Base-by-base conservation (phyloP, 1,140 invertebrate species). In the Trachymyrmex septentrionalis region DNA sequence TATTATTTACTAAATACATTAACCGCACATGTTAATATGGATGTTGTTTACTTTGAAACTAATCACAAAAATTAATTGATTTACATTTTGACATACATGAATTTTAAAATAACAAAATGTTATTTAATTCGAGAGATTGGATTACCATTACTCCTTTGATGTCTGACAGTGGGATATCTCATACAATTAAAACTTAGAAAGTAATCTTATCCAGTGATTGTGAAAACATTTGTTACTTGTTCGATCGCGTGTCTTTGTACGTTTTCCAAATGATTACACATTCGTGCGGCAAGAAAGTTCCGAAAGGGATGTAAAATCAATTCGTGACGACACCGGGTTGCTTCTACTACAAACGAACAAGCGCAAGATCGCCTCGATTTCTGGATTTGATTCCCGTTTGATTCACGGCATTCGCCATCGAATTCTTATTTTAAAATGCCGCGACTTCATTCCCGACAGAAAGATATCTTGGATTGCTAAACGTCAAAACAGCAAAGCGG, bases 331-430 rank as follows among this genome's bases (percentile, higher is more conserved):
- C 86, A 85, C 55, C 38, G 80, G 30, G 85, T 64, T 81, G 66
- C 73, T 90, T 63, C 75, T 67, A 75, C 57, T 88, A 71, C 75
- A 75, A 90, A 76, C 76, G 87, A 69, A 69, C 64, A 30, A 75
- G 69, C 59, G 69, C 59, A 72, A 86, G 76, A 88, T 82, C 72
- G 76, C 61, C 59, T 63, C 76, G 89, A 90, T 91, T 91, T 91
- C 86, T 86, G 88, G 88, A 82, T 91, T 91, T 72, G 72, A 77
- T 87, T 90, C 69, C 80, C 71, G 80, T 67, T 72, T 75, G 3
- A 30, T n/a, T n/a, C 85, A 71, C 85, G 78, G 81, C 66, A 66
- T 64, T 77, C 87, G 6, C 5, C 5, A n/a, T 19, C 19, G 88
- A 86, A 69, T 61, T 48, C 64, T 82, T 88, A 87, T 90, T 75